Evolutionary conservation across 2,797 vertebrate genomes (phyloP).

Genomic region (Emys orbicularis): DNA sequence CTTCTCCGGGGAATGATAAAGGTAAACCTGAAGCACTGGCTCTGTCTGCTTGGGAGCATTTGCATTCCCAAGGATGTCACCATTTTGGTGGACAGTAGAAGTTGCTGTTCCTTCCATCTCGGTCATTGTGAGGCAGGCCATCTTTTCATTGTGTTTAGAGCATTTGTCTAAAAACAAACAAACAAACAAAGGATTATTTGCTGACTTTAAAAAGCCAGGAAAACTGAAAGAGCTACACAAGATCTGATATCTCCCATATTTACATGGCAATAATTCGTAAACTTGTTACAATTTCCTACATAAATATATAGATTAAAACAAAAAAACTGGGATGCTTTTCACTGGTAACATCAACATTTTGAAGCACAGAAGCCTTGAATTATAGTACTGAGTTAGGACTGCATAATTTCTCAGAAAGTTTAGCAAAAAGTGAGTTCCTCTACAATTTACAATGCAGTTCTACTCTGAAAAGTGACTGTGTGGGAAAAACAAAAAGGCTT

Average conservation of each 20-base stretch:
- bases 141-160: slow-evolving; percentile 69
- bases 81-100: slow-evolving; percentile 78
- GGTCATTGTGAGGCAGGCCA: slow-evolving; percentile 89
- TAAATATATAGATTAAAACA: background rate
- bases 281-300: background rate
- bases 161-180: slow-evolving; percentile 77
- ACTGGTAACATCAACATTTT: background rate
- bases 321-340: background rate
- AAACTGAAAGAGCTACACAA: background rate
- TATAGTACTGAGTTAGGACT: background rate
- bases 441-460: background rate
- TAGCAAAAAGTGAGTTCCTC: background rate
- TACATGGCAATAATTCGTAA: background rate
- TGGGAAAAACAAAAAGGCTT: background rate
- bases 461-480: background rate
- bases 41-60: slow-evolving; percentile 62
- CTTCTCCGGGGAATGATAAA: slow-evolving; percentile 86
- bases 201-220: background rate
- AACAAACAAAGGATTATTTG: background rate
- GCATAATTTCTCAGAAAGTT: background rate
- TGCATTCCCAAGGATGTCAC: slow-evolving; percentile 68
- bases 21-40: slow-evolving; percentile 85
- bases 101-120: slow-evolving; percentile 84
- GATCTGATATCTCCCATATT: background rate
- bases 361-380: background rate